Percentiles rank a stretch among this genome's conserved stretches.
phyloP scores from a whole-genome alignment of 2,888 invertebrate species.

The Catotricha subobsoleta region DNA sequence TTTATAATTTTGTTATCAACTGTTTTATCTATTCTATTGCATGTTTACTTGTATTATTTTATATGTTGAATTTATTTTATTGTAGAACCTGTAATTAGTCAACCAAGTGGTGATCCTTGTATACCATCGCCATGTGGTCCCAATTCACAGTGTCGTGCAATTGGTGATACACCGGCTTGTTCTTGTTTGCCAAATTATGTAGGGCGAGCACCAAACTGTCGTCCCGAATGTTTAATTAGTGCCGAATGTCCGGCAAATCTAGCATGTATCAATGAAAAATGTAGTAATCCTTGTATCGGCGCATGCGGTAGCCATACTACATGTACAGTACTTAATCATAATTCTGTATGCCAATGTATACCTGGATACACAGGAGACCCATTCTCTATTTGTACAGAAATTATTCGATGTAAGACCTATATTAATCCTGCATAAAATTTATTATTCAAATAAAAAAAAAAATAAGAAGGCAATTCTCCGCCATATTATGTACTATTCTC shows the following conservation, averaged over 20 bases:
- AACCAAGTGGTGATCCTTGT: constrained; percentile 54
- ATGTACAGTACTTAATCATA: constrained; percentile 60
- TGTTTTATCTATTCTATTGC: too few relatives aligned
- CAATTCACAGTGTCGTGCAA: constrained; percentile 62
- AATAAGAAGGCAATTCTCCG: too few relatives aligned
- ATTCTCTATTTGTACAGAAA: constrained; percentile 46
- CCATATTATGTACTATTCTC: too few relatives aligned
- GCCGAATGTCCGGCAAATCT: constrained; percentile 55
- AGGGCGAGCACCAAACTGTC: constrained; percentile 70
- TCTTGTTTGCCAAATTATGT: constrained; percentile 62
- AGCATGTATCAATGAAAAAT: constrained; percentile 62
- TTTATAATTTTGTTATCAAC: too few relatives aligned
- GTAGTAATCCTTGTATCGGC: constrained; percentile 60
- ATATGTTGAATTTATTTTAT: too few relatives aligned
- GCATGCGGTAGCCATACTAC: constrained; percentile 56
- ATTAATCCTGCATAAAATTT: constrained; percentile 11
- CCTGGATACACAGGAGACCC: constrained; percentile 62
- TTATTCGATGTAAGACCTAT: constrained; percentile 30
- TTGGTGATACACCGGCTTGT: constrained; percentile 62
- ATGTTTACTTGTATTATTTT: too few relatives aligned
- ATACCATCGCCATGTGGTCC: constrained; percentile 70
- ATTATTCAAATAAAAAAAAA: too few relatives aligned
- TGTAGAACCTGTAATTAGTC: constrained; percentile 23
- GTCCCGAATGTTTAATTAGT: constrained; percentile 56
- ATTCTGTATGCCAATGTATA: constrained; percentile 56